Base-by-base conservation (phyloP, 1,140 invertebrate genomes). In the Caerostris extrusa region DNA sequence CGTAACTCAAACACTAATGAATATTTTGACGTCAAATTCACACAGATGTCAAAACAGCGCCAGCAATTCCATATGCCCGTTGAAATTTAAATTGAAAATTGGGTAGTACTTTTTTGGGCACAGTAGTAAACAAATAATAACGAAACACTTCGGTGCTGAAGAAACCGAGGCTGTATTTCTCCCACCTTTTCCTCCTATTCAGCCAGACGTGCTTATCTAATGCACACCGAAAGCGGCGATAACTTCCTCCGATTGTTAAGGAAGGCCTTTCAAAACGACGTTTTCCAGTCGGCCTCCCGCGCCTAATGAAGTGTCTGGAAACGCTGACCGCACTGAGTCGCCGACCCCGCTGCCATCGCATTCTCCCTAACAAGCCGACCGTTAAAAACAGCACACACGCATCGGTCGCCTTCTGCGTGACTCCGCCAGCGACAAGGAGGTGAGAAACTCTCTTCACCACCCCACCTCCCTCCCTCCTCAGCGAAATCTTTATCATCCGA, bases 311-410 rank as follows among this genome's bases (percentile, higher is more conserved):
- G 61, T 67, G 5, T 67, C n/a, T n/a, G 61, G n/a, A 34, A 12
- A 5, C 19, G 34, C 50, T 50, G 10, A 17, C 17, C 82, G 56
- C 57, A 85, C 56, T 85, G 55, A n/a, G 82, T 12, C 55, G 55
- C 55, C 82, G 82, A 56, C 57, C 82, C 82, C 7, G 2, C 10
- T 19, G 12, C 17, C 77, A 56, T 34, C 53, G 55, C 57, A 57
- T 58, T 56, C 82, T 56, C 55, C 82, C 55, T 85, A 58, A 58
- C 82, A 85, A 85, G 82, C 82, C 82, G 57, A 85, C 82, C 82
- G 82, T 85, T 85, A 85, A 85, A 85, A 85, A 85, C 82, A 85
- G 82, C 82, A 85, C 71, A 77, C 71, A 77, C 34, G 71, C 71
- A 77, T 77, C 71, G 71, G 71, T 77, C 34, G 71, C 71, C 69